Evolutionary conservation across 2,797 vertebrate genomes (phyloP), one percentile per base, ranked within the genome.

Genomic region (Chelmon rostratus): DNA sequence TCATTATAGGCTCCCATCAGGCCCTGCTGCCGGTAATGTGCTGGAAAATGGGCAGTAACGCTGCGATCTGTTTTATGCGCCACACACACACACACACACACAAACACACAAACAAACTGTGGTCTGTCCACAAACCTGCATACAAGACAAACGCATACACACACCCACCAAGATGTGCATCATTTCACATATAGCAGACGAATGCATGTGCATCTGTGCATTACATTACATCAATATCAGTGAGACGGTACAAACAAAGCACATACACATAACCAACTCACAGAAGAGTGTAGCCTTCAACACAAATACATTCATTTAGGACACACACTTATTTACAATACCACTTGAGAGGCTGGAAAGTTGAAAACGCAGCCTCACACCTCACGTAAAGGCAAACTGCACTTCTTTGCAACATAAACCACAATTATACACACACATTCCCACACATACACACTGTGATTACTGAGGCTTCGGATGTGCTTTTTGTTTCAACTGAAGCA

Each of bases 21-120:
- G 87, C 83, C 82, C 75, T 85, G 92, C 90, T 89, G 88, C 85
- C 47, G 84, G 86, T 93, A 94, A 94, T 94, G 92, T 94, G 88
- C 80, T 91, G 92, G 92, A 93, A 94, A 93, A 94, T 93, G 90
- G 88, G 92, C 82, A 91, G 92, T 86, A 93, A 87, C 69, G 35
- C 86, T 87, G 84, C 87, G 85, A 91, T 94, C 91, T 92, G 86
- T 93, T 93, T 93, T 91, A 89, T 87, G 90, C 89, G 80, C 73
- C 54, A 57, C 53, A 33, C 71, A 68, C 59, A 66, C 73, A 53
- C 35, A 57, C 23, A 66, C 47, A 59, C 49, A 68, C 21, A 66
- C 61, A 64, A 25, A 73, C 70, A 78, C 38, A 63, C 49, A 52
- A 28, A 44, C 50, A 63, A 57, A 64, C 8, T 53, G 23, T 46